These are phyloP conservation scores for Actinostola sp. DNA, from an alignment of 92 coral and sea anemone species.

Conservation along the genomic window DNA sequence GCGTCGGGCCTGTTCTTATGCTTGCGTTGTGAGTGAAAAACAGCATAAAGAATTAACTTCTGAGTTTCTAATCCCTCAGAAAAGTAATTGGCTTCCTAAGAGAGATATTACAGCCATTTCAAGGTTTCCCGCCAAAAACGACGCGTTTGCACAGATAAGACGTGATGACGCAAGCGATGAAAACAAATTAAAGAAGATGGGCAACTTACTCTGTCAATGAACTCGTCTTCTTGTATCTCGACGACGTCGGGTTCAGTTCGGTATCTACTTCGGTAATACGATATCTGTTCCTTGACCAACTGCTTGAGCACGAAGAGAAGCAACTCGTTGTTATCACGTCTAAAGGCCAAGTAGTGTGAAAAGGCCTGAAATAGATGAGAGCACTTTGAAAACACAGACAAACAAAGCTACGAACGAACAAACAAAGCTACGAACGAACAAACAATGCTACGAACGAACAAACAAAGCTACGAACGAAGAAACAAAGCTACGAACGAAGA, in stretches of 20 bases:
- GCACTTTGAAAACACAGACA: too few relatives aligned
- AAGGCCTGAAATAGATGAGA: conserved; percentile 73
- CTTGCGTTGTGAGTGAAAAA: too few relatives aligned
- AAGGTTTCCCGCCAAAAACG: neutral
- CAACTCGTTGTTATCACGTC: conserved; percentile 94
- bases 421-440: too few relatives aligned
- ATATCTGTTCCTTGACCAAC: conserved; percentile 84
- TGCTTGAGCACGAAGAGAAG: conserved; percentile 93
- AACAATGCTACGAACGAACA: too few relatives aligned
- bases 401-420: too few relatives aligned
- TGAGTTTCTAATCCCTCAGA: too few relatives aligned
- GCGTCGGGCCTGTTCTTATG: too few relatives aligned
- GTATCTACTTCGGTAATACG: conserved; percentile 84
- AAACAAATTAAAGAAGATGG: neutral
- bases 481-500: too few relatives aligned
- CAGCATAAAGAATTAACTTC: too few relatives aligned
- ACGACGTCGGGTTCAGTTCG: conserved; percentile 87
- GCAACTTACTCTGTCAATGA: conserved; percentile 86
- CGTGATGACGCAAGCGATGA: neutral
- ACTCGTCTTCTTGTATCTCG: conserved; percentile 91
- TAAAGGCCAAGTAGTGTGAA: conserved; percentile 89
- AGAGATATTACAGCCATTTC: too few relatives aligned
- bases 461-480: too few relatives aligned
- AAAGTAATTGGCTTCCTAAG: too few relatives aligned
- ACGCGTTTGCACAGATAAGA: neutral